A percentile compares a stretch with the other conserved stretches of the same genome.
These are phyloP conservation scores for Ommatoiulus sabulosus DNA, from an alignment of 2,888 invertebrate genomes.

Conservation along the genomic window DNA sequence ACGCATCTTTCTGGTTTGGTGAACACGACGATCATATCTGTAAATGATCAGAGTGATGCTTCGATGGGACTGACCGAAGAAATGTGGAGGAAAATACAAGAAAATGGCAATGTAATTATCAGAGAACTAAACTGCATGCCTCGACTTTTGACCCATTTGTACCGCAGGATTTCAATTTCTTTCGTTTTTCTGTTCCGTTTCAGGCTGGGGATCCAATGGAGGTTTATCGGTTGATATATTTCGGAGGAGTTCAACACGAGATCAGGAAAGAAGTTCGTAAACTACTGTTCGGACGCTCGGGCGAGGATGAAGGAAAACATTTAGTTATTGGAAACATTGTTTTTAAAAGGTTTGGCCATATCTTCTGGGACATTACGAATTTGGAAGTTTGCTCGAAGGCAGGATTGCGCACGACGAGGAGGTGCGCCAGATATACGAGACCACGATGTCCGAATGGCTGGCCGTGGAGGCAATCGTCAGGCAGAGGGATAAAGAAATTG, in stretches of 20 bases:
- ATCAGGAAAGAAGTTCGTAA: conserved; percentile 65
- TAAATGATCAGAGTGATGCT: conserved; percentile 63
- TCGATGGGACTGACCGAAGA: conserved; percentile 78
- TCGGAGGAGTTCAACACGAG: conserved; percentile 86
- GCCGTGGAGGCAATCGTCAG: conserved; percentile 93
- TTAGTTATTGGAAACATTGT: background rate
- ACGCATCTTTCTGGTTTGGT: conserved; percentile 92
- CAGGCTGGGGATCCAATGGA: conserved; percentile 72
- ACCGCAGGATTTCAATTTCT: conserved; percentile 21
- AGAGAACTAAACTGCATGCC: background rate
- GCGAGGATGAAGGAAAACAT: background rate
- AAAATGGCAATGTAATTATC: conserved; percentile 69
- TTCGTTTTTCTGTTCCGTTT: conserved; percentile 54
- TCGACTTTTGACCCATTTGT: background rate
- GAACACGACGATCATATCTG: conserved; percentile 71
- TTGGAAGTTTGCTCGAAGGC: conserved; percentile 78
- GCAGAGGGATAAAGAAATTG: conserved; percentile 83
- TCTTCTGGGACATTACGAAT: conserved; percentile 85
- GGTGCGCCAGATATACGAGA: conserved; percentile 83
- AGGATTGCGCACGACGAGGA: conserved; percentile 76
- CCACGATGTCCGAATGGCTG: conserved; percentile 94
- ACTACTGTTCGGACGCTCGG: background rate
- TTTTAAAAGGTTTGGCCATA: conserved; percentile 83
- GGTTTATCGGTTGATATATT: conserved; percentile 86
- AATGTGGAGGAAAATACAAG: conserved; percentile 77